A percentile compares a stretch with the other conserved stretches of the same genome.
Evolutionary conservation across 2,888 invertebrate genomes (phyloP).

Genomic region (Leuctra nigra): DNA sequence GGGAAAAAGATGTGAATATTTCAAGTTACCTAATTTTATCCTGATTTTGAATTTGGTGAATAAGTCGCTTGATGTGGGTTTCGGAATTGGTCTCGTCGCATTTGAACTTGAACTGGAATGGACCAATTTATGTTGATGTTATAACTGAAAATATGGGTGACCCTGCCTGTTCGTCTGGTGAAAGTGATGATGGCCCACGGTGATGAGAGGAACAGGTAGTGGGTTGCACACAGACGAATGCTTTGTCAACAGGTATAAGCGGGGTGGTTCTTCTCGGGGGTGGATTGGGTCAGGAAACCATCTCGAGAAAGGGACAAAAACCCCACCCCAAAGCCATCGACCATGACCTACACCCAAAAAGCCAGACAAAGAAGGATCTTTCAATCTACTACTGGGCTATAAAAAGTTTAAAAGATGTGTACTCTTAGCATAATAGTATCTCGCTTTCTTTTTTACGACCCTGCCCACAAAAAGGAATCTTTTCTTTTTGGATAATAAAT

Average conservation of each 20-base stretch:
- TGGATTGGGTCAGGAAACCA: slow-evolving; percentile 8
- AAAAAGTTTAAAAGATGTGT: slow-evolving; percentile 10
- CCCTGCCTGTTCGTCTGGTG: slow-evolving; percentile 4
- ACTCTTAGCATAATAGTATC: slow-evolving; percentile 6
- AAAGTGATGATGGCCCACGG: slow-evolving; percentile 1
- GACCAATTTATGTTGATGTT: not conserved
- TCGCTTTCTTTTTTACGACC: slow-evolving; percentile 21
- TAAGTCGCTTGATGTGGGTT: too few relatives aligned
- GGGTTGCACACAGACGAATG: not conserved
- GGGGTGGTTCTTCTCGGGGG: not conserved
- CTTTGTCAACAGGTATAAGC: not conserved
- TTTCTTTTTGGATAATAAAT: not conserved
- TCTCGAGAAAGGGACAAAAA: too few relatives aligned
- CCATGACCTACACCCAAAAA: slow-evolving; percentile 21
- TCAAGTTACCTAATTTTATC: too few relatives aligned
- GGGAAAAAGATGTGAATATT: too few relatives aligned
- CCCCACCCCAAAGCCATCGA: not conserved
- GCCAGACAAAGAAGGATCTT: slow-evolving; percentile 14
- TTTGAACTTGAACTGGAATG: slow-evolving; percentile 22
- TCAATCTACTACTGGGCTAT: slow-evolving; percentile 16
- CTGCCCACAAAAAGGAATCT: not conserved
- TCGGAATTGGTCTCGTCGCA: not conserved
- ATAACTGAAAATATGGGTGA: slow-evolving; percentile 24
- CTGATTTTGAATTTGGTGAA: too few relatives aligned
- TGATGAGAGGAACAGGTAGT: not conserved